A percentile compares a stretch with the other conserved stretches of the same genome.
These are phyloP conservation scores for Pedetes capensis DNA, from an alignment of 2,113 vertebrate genomes.

Conservation along the genomic window DNA sequence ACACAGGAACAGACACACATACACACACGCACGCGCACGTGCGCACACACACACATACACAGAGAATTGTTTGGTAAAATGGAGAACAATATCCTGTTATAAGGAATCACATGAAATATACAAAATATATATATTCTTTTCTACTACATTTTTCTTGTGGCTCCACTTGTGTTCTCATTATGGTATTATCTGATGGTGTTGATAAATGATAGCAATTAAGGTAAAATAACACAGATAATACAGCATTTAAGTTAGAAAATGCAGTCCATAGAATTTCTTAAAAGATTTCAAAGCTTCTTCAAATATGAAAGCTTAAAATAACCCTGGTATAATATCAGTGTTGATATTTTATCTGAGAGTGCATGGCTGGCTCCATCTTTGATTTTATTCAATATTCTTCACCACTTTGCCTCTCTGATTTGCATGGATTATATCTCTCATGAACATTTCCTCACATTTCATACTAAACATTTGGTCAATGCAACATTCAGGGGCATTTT, in stretches of 20 bases:
- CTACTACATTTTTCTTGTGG: neutral
- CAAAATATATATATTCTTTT: neutral
- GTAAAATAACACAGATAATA: slow-evolving; percentile 51
- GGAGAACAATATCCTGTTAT: neutral
- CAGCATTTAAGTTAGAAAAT: slow-evolving; percentile 63
- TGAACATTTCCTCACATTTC: neutral
- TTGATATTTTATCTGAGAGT: neutral
- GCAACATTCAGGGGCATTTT: neutral
- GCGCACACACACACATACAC: neutral
- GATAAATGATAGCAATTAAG: slow-evolving; percentile 72
- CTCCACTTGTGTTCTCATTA: neutral
- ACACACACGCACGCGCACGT: neutral
- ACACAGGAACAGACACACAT: no score
- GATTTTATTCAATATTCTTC: neutral
- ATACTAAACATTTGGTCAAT: neutral
- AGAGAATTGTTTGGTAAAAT: neutral
- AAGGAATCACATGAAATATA: neutral
- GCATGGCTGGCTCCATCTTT: neutral
- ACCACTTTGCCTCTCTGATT: neutral
- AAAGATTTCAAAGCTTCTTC: neutral
- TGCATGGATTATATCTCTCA: neutral
- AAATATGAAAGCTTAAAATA: neutral
- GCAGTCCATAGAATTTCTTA: slow-evolving; percentile 51
- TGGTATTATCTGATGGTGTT: slow-evolving; percentile 42
- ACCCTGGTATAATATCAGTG: neutral